Conservation (phyloP, 2,113 vertebrate species). For the Rhadina sibilatrix region DNA sequence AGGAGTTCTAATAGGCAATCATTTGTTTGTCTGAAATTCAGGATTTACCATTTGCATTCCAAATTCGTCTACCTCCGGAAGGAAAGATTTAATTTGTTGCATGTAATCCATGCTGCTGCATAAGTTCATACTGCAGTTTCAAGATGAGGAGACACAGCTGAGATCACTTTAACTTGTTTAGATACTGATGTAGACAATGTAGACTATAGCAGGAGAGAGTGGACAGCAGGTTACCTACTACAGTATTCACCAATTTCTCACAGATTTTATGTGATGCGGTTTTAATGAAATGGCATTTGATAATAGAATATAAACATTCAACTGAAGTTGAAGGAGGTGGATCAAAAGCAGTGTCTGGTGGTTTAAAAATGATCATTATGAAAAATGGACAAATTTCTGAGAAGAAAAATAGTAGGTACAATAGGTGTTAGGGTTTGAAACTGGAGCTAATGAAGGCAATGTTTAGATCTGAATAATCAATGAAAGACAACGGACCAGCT, state of each 20-base stretch:
- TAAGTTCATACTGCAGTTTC: background rate
- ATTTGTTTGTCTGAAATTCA: conserved; percentile 46
- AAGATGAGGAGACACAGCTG: background rate
- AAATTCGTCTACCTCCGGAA: background rate
- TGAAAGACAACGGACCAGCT: background rate
- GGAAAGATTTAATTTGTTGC: background rate
- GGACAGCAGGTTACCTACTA: background rate
- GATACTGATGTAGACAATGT: background rate
- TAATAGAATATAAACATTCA: background rate
- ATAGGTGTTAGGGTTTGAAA: background rate
- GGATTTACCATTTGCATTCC: conserved; percentile 36
- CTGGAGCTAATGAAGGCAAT: background rate
- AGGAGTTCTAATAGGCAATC: conserved; percentile 26
- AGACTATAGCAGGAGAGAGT: background rate
- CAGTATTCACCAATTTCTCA: background rate
- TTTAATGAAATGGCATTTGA: background rate
- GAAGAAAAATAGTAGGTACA: background rate
- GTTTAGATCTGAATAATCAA: background rate
- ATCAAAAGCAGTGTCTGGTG: background rate
- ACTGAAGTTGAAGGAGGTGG: background rate
- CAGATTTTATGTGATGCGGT: background rate
- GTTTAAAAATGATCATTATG: background rate
- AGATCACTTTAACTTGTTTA: background rate
- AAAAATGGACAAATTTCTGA: background rate
- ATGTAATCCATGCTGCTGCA: background rate